These are phyloP conservation scores for Brenthis ino DNA, from an alignment of 2,888 invertebrate genomes.

Conservation along the genomic window DNA sequence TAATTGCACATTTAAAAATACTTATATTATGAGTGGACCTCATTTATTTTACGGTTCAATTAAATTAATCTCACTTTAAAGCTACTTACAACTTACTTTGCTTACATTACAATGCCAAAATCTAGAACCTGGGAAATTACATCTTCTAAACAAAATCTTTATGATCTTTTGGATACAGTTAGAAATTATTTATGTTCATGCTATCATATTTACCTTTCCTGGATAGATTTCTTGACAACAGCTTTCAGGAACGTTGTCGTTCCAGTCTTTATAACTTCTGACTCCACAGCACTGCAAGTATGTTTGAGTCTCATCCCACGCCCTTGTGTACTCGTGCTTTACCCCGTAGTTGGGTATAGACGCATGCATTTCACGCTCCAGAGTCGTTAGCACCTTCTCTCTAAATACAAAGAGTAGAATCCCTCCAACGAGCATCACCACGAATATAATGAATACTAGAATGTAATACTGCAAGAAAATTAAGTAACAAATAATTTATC, in stretches of 20 bases:
- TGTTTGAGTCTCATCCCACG: conserved; percentile 95
- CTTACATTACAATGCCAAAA: too few species aligned
- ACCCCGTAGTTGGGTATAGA: conserved; percentile 88
- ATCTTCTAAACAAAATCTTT: too few species aligned
- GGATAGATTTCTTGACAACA: conserved; percentile 87
- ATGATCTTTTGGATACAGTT: too few species aligned
- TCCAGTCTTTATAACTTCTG: conserved; percentile 89
- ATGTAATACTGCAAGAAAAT: conserved; percentile 89
- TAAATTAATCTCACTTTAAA: too few species aligned
- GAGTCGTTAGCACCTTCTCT: conserved; percentile 88
- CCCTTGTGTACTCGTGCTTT: conserved; percentile 86
- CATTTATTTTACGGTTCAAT: too few species aligned
- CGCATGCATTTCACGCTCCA: conserved; percentile 90
- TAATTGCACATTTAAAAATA: too few species aligned
- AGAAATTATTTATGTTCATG: too few species aligned
- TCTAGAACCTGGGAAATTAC: too few species aligned
- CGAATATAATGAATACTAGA: conserved; percentile 92
- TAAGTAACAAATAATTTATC: neutral
- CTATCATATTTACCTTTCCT: conserved; percentile 67
- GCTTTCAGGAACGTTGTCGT: conserved; percentile 86
- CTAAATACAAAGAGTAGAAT: conserved; percentile 95
- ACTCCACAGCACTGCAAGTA: conserved; percentile 93
- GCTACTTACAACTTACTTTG: too few species aligned
- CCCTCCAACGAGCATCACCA: conserved; percentile 94
- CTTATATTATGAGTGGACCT: too few species aligned